Percentiles rank a stretch among this genome's conserved stretches.
These are phyloP conservation scores for Drosophila parthenogenetica DNA, from an alignment of 2,888 invertebrate genomes.

Conservation along the genomic window DNA sequence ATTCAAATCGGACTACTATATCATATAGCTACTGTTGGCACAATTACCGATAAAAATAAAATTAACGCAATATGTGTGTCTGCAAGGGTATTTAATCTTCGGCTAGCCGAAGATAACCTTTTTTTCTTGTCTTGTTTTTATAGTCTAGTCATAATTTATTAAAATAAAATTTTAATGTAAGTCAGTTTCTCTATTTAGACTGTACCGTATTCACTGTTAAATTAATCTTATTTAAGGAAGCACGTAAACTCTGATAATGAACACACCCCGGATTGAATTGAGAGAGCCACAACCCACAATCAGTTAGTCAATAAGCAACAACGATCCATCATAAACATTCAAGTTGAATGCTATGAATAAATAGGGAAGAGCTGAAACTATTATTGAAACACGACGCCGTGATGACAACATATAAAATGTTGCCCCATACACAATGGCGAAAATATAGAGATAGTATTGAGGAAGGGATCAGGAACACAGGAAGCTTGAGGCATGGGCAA, in stretches of 20 bases:
- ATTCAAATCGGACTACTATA: no score
- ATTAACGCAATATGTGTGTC: no score
- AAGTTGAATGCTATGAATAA: conserved; percentile 70
- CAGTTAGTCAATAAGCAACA: conserved; percentile 69
- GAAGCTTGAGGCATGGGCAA: conserved; percentile 21
- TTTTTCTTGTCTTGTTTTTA: no score
- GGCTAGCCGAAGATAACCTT: no score
- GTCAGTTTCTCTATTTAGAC: neutral
- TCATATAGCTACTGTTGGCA: no score
- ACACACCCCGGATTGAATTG: conserved; percentile 29
- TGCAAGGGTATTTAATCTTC: no score
- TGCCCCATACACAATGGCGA: conserved; percentile 15
- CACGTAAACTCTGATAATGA: neutral
- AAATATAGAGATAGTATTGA: neutral
- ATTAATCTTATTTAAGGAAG: neutral
- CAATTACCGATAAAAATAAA: no score
- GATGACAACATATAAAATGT: conserved; percentile 69
- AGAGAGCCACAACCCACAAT: conserved; percentile 40
- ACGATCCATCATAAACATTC: conserved; percentile 70
- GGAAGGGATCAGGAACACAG: neutral
- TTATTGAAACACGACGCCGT: conserved; percentile 74
- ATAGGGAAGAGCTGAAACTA: conserved; percentile 60
- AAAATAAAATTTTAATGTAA: no score
- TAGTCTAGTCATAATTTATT: no score
- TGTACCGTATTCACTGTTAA: neutral